Base-by-base conservation (phyloP, 2,888 invertebrate genomes). In the Patella pellucida region DNA sequence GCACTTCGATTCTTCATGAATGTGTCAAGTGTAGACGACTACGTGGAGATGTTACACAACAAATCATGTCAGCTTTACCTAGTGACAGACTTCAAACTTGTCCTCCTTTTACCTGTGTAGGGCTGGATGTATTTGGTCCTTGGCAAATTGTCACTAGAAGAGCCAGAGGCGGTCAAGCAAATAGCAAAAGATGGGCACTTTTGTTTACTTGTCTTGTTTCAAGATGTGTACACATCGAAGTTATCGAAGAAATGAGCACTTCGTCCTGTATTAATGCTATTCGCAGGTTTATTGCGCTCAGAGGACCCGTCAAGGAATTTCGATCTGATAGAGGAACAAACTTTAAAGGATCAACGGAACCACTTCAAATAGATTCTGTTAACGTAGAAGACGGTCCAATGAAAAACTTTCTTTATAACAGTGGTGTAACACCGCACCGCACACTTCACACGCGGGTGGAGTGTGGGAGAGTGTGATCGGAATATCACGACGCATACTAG, bases 231-330 rank as follows among this genome's bases (percentile, higher is more conserved):
- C 83, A 83, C 76, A 82, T 82, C 14, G 80, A 83, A 68, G 27
- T 81, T 14, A 69, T 84, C 1, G 80, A 82, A 56, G 79, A 80
- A 7, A 77, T 82, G 77, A 76, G 67, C 27, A 77, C 81, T 3
- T 80, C 78, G 7, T 76, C 81, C 0, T 84, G 82, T 72, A 82
- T 82, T 12, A 83, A 82, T 62, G 77, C 79, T n/a, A 54, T 83
- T 3, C 52, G 78, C 15, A 31, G 81, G 1, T 81, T 83, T 54
- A 62, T 75, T 12, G 68, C 83, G 11, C 68, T 80, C 19, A 69
- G 31, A 4, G 31, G 31, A 31, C 31, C 31, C 31, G 31, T 31
- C 31, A 31, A 31, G 31, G 31, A 31, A 31, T 31, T 31, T 31
- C 31, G 31, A 31, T 31, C 31, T 31, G 31, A 31, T 31, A 31